A percentile compares a stretch with the other conserved stretches of the same genome.
These are phyloP conservation scores for Diorhabda elongata DNA, from an alignment of 1,140 invertebrate genomes.

Conservation along the genomic window DNA sequence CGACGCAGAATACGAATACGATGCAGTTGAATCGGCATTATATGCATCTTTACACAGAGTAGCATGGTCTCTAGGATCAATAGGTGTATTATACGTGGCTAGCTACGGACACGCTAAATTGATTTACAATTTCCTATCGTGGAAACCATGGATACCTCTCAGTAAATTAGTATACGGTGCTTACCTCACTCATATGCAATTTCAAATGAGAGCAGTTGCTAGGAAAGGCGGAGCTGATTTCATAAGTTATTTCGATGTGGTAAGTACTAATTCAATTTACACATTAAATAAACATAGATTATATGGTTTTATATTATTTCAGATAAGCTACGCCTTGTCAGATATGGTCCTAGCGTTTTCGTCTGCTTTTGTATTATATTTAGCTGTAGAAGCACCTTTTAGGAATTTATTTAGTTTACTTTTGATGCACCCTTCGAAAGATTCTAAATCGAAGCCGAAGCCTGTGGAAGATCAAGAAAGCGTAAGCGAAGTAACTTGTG, in stretches of 20 bases:
- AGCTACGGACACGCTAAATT: constrained; percentile 40
- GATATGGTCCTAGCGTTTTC: constrained; percentile 46
- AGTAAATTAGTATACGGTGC: constrained; percentile 67
- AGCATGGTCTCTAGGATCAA: constrained; percentile 53
- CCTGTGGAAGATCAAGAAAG: constrained; percentile 21
- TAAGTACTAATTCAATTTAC: constrained; percentile 30
- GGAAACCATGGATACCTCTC: constrained; percentile 63
- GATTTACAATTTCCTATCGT: constrained; percentile 43
- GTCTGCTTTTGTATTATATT: constrained; percentile 47
- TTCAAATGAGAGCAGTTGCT: constrained; percentile 49
- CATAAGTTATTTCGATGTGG: constrained; percentile 40
- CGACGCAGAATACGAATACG: constrained; percentile 47
- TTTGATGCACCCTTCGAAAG: constrained; percentile 17
- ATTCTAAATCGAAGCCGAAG: constrained; percentile 12
- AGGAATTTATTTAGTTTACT: constrained; percentile 45
- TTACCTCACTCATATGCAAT: constrained; percentile 58
- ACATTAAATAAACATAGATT: neutral
- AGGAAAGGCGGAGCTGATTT: constrained; percentile 44
- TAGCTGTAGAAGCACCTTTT: constrained; percentile 50
- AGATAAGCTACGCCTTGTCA: constrained; percentile 38
- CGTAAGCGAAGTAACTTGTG: constrained; percentile 27
- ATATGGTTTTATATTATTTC: constrained; percentile 18
- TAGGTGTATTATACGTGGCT: constrained; percentile 50
- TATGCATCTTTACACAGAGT: constrained; percentile 57
- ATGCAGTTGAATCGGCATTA: constrained; percentile 49